Evolutionary conservation across 2,797 vertebrate genomes (phyloP).

Genomic region (Pangasius sanitwongsei): DNA sequence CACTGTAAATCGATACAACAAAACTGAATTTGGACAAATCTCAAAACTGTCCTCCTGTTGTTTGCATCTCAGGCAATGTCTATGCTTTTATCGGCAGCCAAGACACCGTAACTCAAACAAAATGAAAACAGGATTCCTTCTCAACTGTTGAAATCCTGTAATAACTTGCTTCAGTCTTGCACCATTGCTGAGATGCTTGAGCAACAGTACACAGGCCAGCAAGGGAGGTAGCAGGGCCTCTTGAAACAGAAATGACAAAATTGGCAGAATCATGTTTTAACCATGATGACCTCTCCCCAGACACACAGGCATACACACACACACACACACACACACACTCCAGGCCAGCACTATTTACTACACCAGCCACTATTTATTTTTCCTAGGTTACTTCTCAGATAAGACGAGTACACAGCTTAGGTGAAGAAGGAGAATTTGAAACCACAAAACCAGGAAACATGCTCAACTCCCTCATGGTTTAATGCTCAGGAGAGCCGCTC

Average conservation of each 20-base stretch:
- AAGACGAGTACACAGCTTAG: conserved; percentile 32
- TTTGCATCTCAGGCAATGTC: conserved; percentile 1
- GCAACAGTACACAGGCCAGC: conserved; percentile 47
- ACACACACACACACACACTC: conserved; percentile 12
- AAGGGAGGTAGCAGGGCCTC: conserved; percentile 41
- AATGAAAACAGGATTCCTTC: conserved; percentile 62
- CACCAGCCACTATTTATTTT: conserved; percentile 19
- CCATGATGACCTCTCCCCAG: conserved; percentile 31
- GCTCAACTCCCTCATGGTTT: not conserved
- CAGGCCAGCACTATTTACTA: conserved; percentile 15
- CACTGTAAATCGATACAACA: not conserved
- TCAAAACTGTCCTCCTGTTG: conserved; percentile 1
- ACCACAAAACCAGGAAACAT: conserved; percentile 4
- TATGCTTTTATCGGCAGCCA: conserved; percentile 6
- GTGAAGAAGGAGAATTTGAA: not conserved
- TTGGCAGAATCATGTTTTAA: conserved; percentile 40
- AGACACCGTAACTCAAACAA: conserved; percentile 50
- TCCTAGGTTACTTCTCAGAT: not conserved
- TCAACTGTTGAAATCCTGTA: conserved; percentile 64
- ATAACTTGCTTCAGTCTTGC: conserved; percentile 60
- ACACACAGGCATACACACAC: not conserved
- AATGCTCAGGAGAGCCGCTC: not conserved
- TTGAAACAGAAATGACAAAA: conserved; percentile 35
- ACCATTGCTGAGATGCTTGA: conserved; percentile 51
- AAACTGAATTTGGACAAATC: conserved; percentile 7